phyloP scores from a whole-genome alignment of 2,888 invertebrate species.

The Melinaea marsaeus region DNA sequence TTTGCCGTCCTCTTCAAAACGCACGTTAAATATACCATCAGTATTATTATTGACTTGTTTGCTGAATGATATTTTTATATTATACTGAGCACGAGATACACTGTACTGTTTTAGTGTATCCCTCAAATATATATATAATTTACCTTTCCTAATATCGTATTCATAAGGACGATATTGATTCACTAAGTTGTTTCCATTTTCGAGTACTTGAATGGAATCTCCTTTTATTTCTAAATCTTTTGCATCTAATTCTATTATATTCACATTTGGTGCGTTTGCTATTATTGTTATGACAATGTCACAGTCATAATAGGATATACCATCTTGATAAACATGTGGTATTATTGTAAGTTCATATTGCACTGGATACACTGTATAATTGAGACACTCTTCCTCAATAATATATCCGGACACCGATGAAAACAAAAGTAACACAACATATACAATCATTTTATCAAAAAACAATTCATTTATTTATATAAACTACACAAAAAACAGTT shows the following conservation, averaged over 20 bases:
- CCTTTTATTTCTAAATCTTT: constrained; percentile 51
- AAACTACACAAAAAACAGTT: too few relatives aligned
- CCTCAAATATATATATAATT: constrained; percentile 55
- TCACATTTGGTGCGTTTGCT: constrained; percentile 57
- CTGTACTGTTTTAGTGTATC: constrained; percentile 54
- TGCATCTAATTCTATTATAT: constrained; percentile 58
- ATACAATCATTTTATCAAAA: constrained; percentile 32
- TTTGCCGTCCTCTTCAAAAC: constrained; percentile 48
- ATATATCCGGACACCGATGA: constrained; percentile 46
- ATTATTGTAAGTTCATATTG: constrained; percentile 63
- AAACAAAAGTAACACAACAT: constrained; percentile 37
- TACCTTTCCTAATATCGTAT: constrained; percentile 47
- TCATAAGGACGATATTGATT: constrained; percentile 55
- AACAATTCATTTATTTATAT: too few relatives aligned
- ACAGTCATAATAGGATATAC: constrained; percentile 57
- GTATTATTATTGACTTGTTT: constrained; percentile 47
- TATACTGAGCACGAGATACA: constrained; percentile 46
- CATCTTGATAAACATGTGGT: constrained; percentile 50
- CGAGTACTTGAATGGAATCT: constrained; percentile 50
- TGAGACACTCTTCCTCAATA: constrained; percentile 65
- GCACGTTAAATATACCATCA: constrained; percentile 55
- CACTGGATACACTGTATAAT: constrained; percentile 69
- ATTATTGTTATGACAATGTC: constrained; percentile 62
- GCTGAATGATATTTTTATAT: constrained; percentile 52
- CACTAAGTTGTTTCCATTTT: constrained; percentile 51